These are phyloP conservation scores for Chinchilla lanigera DNA, from an alignment of 2,113 vertebrate genomes.

Conservation along the genomic window DNA sequence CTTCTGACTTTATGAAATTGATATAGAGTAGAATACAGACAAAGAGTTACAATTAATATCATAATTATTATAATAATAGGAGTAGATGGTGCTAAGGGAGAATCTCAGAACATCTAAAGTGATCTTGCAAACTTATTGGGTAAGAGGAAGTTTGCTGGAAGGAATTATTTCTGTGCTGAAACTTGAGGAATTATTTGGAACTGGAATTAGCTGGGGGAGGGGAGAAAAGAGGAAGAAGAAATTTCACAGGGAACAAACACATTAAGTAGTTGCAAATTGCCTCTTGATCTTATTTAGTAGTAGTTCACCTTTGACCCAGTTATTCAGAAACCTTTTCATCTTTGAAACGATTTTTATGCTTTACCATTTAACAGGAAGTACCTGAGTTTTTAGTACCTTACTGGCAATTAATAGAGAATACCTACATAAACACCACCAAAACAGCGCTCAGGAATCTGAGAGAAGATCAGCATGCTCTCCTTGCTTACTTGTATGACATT, in stretches of 20 bases:
- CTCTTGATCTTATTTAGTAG: not conserved
- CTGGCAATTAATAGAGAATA: constrained; percentile 90
- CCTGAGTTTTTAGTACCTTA: constrained; percentile 87
- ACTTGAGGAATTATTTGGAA: not conserved
- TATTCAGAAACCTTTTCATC: not conserved
- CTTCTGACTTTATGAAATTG: not conserved
- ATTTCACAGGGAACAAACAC: not conserved
- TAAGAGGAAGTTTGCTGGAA: not conserved
- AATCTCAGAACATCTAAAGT: not conserved
- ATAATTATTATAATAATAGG: not conserved
- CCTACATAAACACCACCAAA: constrained; percentile 89
- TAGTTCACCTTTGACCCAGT: not conserved
- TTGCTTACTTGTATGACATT: constrained; percentile 88
- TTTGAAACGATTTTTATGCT: constrained; percentile 46
- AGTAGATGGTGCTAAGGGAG: not conserved
- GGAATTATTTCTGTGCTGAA: not conserved
- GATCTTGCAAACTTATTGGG: not conserved
- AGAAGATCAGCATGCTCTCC: constrained; percentile 81
- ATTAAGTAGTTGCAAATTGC: not conserved
- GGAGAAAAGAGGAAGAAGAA: not conserved
- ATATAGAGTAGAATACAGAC: not conserved
- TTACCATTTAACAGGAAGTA: constrained; percentile 89
- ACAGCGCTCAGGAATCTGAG: constrained; percentile 90
- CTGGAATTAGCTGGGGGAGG: not conserved
- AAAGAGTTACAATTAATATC: not conserved